Percentiles rank a stretch among this genome's conserved stretches.
Conservation (phyloP, 2,797 vertebrate species). For the Sebastolobus alascanus region DNA sequence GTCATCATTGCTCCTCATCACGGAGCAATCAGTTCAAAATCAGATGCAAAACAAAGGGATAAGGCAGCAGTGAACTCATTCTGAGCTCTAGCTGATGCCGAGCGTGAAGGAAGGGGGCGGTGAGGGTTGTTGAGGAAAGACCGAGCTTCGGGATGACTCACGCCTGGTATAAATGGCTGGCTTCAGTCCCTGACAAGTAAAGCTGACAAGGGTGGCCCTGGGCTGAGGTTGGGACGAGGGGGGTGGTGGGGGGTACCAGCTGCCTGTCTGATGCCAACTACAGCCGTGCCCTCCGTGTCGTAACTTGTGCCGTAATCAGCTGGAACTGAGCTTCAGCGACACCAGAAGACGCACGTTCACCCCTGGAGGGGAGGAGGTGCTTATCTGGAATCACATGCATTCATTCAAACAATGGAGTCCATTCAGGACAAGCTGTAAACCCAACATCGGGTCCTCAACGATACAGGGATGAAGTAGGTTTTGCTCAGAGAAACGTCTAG, state of each 20-base stretch:
- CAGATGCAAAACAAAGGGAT: slow-evolving; percentile 18
- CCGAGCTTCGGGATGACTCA: slow-evolving; percentile 54
- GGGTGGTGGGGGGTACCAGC: neutral
- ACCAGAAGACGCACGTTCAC: slow-evolving; percentile 43
- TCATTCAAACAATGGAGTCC: slow-evolving; percentile 68
- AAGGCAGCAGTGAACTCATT: slow-evolving; percentile 1
- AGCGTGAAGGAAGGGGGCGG: neutral
- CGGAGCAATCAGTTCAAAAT: neutral
- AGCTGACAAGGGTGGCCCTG: slow-evolving; percentile 35
- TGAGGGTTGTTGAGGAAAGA: neutral
- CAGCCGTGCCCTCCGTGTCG: slow-evolving; percentile 35
- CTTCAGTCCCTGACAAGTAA: slow-evolving; percentile 34
- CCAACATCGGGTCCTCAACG: slow-evolving; percentile 20
- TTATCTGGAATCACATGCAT: slow-evolving; percentile 74
- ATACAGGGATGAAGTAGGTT: slow-evolving; percentile 1
- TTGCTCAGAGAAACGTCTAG: slow-evolving; percentile 6
- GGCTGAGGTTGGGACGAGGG: neutral
- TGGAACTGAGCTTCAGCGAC: slow-evolving; percentile 46
- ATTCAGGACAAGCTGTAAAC: slow-evolving; percentile 61
- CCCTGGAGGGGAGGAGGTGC: neutral
- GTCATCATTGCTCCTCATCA: neutral
- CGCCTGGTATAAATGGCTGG: slow-evolving; percentile 34
- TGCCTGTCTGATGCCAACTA: slow-evolving; percentile 42
- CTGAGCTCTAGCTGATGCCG: slow-evolving; percentile 4
- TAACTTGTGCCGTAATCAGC: slow-evolving; percentile 58